phyloP scores from a whole-genome alignment of 2,797 vertebrate genomes.

The Phataginus tricuspis region DNA sequence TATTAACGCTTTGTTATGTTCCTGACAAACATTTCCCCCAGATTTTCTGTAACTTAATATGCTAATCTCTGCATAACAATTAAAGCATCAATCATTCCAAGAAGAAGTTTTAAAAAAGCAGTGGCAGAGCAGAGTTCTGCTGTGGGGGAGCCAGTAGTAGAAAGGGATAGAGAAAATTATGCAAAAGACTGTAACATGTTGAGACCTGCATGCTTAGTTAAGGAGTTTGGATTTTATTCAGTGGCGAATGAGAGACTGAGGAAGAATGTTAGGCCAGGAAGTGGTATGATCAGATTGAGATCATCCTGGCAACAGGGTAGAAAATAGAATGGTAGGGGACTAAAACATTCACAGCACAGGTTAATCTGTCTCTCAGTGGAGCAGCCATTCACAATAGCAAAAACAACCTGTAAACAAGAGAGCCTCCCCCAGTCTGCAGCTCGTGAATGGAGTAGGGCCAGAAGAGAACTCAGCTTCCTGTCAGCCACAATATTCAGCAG shows the following conservation, averaged over 20 bases:
- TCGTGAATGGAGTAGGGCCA: neutral
- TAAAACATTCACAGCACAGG: neutral
- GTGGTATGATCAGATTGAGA: neutral
- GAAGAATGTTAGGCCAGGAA: neutral
- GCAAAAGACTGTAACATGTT: neutral
- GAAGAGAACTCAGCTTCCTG: neutral
- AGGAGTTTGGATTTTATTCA: neutral
- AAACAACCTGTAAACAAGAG: neutral
- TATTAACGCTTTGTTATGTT: constrained; percentile 24
- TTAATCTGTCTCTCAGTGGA: neutral
- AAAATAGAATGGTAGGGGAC: neutral
- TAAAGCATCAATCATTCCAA: constrained; percentile 6
- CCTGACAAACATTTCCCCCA: constrained; percentile 18
- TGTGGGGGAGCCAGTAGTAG: neutral
- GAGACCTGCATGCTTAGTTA: neutral
- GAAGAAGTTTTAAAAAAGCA: neutral
- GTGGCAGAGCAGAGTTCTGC: neutral
- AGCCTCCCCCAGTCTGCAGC: neutral
- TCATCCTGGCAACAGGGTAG: neutral
- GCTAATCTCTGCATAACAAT: constrained; percentile 1
- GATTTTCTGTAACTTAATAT: neutral
- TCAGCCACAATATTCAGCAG: neutral
- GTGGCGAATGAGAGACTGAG: neutral
- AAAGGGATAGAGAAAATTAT: neutral
- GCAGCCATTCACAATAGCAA: constrained; percentile 2